phyloP scores from a whole-genome alignment of 2,888 invertebrate species.

The Drosophila paranaensis region DNA sequence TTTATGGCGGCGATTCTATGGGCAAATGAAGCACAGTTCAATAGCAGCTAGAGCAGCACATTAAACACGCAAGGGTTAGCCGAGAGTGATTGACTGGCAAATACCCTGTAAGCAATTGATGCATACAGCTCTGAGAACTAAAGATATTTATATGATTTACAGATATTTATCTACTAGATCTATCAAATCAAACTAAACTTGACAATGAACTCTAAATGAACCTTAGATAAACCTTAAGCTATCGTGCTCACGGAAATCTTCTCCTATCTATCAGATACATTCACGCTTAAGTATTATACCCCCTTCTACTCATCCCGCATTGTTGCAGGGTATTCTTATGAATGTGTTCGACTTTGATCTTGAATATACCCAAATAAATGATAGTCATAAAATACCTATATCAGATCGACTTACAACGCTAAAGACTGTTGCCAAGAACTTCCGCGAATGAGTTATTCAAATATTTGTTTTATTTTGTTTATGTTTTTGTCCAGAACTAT shows the following conservation, averaged over 20 bases:
- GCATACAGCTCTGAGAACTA: not conserved
- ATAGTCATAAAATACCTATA: conserved; percentile 2
- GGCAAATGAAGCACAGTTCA: conserved; percentile 53
- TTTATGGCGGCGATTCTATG: conserved; percentile 18
- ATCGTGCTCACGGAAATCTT: not conserved
- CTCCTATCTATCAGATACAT: not conserved
- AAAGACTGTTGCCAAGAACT: not conserved
- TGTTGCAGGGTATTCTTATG: conserved; percentile 6
- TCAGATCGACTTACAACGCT: not conserved
- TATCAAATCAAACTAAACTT: too few relatives aligned
- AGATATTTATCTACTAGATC: too few relatives aligned
- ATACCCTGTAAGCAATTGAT: not conserved
- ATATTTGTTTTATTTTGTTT: not conserved
- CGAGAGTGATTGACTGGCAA: not conserved
- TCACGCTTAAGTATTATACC: not conserved
- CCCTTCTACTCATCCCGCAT: not conserved
- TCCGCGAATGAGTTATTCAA: not conserved
- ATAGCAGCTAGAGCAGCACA: conserved; percentile 46
- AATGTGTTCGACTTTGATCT: conserved; percentile 60
- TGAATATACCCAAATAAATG: conserved; percentile 26
- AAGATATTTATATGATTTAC: not conserved
- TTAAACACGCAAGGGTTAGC: conserved; percentile 13
- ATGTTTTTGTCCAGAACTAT: too few relatives aligned
- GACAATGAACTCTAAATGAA: not conserved
- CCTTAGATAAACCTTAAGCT: not conserved